Evolutionary conservation across 2,113 vertebrate species (phyloP).

Genomic region (Erythrocercus mccallii): DNA sequence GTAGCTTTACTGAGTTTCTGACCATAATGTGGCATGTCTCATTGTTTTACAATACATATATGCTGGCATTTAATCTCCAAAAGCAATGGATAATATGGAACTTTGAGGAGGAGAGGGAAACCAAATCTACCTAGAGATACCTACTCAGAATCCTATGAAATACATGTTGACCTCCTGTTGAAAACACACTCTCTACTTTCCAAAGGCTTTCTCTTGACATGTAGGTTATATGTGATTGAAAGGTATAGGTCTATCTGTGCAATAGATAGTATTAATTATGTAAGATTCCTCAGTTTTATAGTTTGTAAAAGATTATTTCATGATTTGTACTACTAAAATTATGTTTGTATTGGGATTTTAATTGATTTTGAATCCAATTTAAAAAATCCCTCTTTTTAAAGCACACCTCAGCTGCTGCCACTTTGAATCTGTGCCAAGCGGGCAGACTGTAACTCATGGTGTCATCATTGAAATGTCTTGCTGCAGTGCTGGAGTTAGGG

Average conservation of each 20-base stretch:
- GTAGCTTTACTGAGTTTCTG: background rate
- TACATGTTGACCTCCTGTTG: background rate
- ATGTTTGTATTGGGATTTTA: conserved; percentile 74
- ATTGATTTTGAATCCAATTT: conserved; percentile 76
- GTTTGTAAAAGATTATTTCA: conserved; percentile 72
- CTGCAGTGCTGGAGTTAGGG: conserved; percentile 20
- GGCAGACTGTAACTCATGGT: conserved; percentile 43
- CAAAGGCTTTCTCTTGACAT: background rate
- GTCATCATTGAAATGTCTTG: conserved; percentile 48
- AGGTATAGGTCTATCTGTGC: background rate
- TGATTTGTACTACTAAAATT: conserved; percentile 73
- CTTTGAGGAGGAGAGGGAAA: background rate
- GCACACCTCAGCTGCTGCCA: conserved; percentile 55
- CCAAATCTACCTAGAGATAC: background rate
- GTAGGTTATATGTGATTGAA: background rate
- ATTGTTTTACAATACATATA: background rate
- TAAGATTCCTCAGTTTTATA: conserved; percentile 50
- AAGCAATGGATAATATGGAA: background rate
- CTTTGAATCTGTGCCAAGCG: conserved; percentile 53
- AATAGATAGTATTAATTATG: conserved; percentile 52
- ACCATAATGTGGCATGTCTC: background rate
- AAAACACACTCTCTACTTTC: background rate
- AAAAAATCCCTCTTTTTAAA: conserved; percentile 70
- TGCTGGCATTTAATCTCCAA: background rate
- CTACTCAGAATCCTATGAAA: background rate